Evolutionary conservation across 2,888 invertebrate genomes (phyloP), one percentile per base, ranked within the genome.

Genomic region (Nomada fucata): DNA sequence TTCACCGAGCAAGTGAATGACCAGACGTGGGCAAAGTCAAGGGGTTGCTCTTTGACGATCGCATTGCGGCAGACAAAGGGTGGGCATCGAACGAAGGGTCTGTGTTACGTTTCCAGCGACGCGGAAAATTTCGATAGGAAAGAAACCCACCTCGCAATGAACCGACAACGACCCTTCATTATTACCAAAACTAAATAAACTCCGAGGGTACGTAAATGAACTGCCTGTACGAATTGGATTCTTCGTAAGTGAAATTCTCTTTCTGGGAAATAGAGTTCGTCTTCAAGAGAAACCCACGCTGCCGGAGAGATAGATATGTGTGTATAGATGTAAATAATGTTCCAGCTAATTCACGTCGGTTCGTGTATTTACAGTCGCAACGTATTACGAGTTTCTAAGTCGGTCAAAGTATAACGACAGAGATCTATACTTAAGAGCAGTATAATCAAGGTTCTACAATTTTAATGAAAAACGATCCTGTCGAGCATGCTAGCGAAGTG

Each of bases 31-130:
- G 78, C 79, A 83, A 78, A 76, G 79, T 69, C 65, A 70, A 81
- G 76, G 77, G 81, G 77, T 74, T 63, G 84, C 26, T 76, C 81
- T 84, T 81, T 82, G 84, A 80, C 79, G 75, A 78, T 83, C 80
- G 42, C 60, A 76, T 72, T 60, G 79, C 59, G 57, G 57, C 65
- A 60, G 73, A 86, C 84, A 74, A 85, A 85, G 69, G 70, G 70
- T 67, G 55, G 59, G 44, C 42, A 59, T 67, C 60, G 81, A 81
- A 81, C 64, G 84, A 81, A 77, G 76, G 68, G 82, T 67, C 78
- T 65, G 75, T 78, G 59, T 76, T 79, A 68, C 83, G 67, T 67
- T 69, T 71, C 74, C 77, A 57, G 44, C 80, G 73, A 63, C 26
- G 67, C 47, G 80, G 77, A 86, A 79, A 83, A 85, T 88, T 78